phyloP scores from a whole-genome alignment of 1,140 invertebrate species.

The Bombyx mandarina region DNA sequence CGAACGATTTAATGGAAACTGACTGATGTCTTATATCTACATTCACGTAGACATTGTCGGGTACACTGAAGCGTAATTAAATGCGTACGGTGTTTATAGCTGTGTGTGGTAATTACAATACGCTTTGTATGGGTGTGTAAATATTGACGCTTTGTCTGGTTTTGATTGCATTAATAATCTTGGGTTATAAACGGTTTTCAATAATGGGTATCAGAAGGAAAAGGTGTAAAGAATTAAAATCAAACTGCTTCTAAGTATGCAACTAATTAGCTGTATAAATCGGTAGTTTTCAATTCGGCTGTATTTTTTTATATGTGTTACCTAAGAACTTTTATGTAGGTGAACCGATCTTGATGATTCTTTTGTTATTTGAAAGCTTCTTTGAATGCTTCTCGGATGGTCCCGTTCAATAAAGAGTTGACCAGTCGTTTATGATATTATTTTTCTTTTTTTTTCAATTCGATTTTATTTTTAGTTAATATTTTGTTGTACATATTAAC shows the following conservation, averaged over 20 bases:
- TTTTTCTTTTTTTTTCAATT: no score
- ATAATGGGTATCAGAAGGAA: background rate
- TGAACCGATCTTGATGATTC: no score
- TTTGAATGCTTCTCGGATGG: no score
- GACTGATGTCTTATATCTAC: conserved; percentile 12
- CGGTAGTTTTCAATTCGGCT: background rate
- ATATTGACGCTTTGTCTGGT: conserved; percentile 22
- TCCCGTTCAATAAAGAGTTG: no score
- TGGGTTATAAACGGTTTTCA: conserved; percentile 14
- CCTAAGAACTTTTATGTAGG: no score
- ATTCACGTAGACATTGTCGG: conserved; percentile 4
- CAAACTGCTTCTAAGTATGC: no score
- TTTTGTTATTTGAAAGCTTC: background rate
- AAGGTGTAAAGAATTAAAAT: no score
- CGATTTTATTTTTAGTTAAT: no score
- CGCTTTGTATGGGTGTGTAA: conserved; percentile 20
- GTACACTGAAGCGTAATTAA: conserved; percentile 15
- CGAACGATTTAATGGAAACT: conserved; percentile 27
- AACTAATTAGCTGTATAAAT: no score
- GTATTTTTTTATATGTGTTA: background rate
- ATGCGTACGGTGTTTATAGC: conserved; percentile 6
- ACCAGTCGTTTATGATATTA: no score
- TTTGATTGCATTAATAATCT: conserved; percentile 21
- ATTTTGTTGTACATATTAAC: background rate
- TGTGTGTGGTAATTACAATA: conserved; percentile 21